Evolutionary conservation across 2,113 vertebrate species (phyloP).

Genomic region (Ifrita kowaldi): DNA sequence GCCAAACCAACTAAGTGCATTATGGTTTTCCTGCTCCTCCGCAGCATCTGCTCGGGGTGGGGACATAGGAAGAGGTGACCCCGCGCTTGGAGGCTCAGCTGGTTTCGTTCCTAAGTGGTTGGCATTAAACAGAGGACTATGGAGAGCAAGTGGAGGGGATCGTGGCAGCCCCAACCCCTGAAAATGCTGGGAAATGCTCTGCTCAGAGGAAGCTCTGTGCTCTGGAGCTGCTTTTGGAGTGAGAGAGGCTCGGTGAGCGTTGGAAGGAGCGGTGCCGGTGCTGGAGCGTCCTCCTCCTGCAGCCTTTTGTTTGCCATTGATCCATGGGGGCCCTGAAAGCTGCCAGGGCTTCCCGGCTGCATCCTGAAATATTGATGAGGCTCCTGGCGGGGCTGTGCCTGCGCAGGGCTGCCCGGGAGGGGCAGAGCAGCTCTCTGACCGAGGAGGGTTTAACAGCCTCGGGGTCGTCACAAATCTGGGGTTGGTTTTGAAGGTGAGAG

Average conservation of each 20-base stretch:
- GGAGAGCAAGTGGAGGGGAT: neutral
- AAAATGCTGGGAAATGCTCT: neutral
- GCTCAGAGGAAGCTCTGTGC: neutral
- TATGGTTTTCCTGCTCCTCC: neutral
- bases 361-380: slow-evolving; percentile 21
- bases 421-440: neutral
- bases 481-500: rapidly evolving
- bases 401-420: neutral
- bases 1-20: neutral
- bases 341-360: slow-evolving; percentile 8
- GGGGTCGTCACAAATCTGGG: rapidly evolving
- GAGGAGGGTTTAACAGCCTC: neutral
- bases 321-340: neutral
- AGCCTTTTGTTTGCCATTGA: slow-evolving; percentile 21
- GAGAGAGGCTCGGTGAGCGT: rapidly evolving
- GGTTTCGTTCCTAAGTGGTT: neutral
- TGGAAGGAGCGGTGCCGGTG: neutral
- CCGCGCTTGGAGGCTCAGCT: neutral
- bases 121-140: neutral
- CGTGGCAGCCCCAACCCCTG: neutral
- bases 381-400: neutral
- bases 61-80: neutral
- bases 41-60: neutral
- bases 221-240: neutral
- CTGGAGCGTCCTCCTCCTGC: neutral